Percentiles rank a stretch among this genome's conserved stretches.
Conservation (phyloP, 2,888 invertebrate genomes). For the Argyra leucocephala region DNA sequence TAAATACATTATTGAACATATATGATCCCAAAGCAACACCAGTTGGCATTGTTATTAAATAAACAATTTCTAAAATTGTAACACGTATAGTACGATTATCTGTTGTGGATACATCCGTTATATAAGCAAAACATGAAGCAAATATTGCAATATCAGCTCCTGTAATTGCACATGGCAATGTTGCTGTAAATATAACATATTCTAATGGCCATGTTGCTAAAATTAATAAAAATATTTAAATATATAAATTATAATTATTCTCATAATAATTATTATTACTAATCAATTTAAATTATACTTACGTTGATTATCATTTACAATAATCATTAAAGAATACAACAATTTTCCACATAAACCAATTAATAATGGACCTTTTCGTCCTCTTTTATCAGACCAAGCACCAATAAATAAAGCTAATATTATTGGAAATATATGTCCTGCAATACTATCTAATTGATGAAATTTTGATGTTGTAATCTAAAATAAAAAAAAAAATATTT, state of each 20-base stretch:
- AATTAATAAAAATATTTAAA: neutral
- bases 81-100: constrained; percentile 66
- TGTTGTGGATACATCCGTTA: constrained; percentile 64
- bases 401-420: constrained; percentile 69
- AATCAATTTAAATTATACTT: constrained; percentile 21
- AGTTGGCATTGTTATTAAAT: constrained; percentile 72
- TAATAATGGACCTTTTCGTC: constrained; percentile 62
- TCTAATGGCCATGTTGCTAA: constrained; percentile 57
- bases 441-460: constrained; percentile 68
- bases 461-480: constrained; percentile 64
- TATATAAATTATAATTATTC: neutral
- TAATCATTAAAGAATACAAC: constrained; percentile 64
- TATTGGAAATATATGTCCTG: constrained; percentile 63
- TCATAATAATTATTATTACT: neutral
- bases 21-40: constrained; percentile 60
- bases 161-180: constrained; percentile 64
- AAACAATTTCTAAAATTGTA: constrained; percentile 71
- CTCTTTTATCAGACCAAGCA: constrained; percentile 71
- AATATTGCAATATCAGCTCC: constrained; percentile 74
- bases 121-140: constrained; percentile 67
- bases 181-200: constrained; percentile 64
- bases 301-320: constrained; percentile 57
- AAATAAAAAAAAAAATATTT: neutral
- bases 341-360: constrained; percentile 65
- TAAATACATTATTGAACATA: constrained; percentile 40